phyloP scores from a whole-genome alignment of 2,113 vertebrate genomes.

The Ascaphus truei region DNA sequence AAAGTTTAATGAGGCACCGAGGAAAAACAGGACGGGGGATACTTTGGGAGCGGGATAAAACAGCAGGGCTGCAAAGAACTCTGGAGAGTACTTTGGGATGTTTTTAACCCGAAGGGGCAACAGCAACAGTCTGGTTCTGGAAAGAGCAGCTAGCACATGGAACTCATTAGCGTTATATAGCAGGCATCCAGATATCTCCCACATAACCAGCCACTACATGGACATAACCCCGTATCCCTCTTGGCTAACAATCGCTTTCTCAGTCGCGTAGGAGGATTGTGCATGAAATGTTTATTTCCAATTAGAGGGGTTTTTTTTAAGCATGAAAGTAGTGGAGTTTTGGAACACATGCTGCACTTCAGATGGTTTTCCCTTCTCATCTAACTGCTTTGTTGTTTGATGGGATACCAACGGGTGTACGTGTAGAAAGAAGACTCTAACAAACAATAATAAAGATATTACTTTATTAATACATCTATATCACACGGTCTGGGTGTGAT shows the following conservation, averaged over 20 bases:
- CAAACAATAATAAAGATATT: too few relatives aligned
- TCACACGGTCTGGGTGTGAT: too few relatives aligned
- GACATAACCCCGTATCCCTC: not conserved
- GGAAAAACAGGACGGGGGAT: constrained; percentile 28
- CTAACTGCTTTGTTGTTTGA: too few relatives aligned
- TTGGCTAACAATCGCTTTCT: not conserved
- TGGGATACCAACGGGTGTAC: too few relatives aligned
- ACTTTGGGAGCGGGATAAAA: constrained; percentile 32
- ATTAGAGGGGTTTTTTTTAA: too few relatives aligned
- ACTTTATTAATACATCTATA: too few relatives aligned
- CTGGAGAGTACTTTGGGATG: constrained; percentile 4
- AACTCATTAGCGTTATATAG: not conserved
- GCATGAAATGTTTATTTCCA: not conserved
- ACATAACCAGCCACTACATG: not conserved
- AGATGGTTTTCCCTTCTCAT: not conserved
- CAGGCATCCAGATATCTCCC: not conserved
- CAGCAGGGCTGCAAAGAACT: constrained; percentile 15
- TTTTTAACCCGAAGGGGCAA: not conserved
- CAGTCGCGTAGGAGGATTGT: not conserved
- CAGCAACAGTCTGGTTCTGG: not conserved
- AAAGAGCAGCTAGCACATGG: not conserved
- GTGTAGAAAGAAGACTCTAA: too few relatives aligned
- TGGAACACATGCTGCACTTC: not conserved
- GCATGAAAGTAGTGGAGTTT: not conserved
- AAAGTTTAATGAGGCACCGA: constrained; percentile 24